phyloP scores from a whole-genome alignment of 2,888 invertebrate genomes.

The Harpalus rubripes region DNA sequence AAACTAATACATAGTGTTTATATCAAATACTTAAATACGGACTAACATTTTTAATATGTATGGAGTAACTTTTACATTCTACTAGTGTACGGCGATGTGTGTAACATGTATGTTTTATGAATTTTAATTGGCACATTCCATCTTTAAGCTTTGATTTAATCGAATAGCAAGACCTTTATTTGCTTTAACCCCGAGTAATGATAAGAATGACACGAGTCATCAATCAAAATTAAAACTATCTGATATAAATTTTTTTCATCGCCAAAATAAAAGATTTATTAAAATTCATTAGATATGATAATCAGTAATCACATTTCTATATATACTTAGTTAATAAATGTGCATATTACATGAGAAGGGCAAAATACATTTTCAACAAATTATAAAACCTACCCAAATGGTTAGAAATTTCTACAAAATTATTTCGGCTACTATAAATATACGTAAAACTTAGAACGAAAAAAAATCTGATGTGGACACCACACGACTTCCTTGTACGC shows the following conservation, averaged over 20 bases:
- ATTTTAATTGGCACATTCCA: conserved; percentile 53
- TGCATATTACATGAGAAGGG: background rate
- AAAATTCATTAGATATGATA: conserved; percentile 40
- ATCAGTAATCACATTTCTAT: background rate
- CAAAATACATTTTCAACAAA: too few species aligned
- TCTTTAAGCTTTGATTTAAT: conserved; percentile 52
- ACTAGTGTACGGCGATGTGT: conserved; percentile 36
- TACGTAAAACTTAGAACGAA: too few species aligned
- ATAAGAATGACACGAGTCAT: conserved; percentile 45
- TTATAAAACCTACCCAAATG: too few species aligned
- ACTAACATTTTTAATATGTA: conserved; percentile 31
- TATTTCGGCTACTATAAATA: too few species aligned
- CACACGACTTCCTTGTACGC: too few species aligned
- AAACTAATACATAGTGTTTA: conserved; percentile 23
- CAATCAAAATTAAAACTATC: conserved; percentile 47
- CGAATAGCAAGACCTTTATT: conserved; percentile 47
- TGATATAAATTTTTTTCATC: conserved; percentile 35
- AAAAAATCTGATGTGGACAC: too few species aligned
- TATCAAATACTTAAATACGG: conserved; percentile 34
- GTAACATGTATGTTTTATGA: conserved; percentile 54
- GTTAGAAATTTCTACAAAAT: too few species aligned
- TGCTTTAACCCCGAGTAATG: conserved; percentile 39
- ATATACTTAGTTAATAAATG: background rate
- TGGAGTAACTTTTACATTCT: conserved; percentile 31
- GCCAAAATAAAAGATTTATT: conserved; percentile 43